Evolutionary conservation across 2,797 vertebrate species (phyloP), one percentile per base, ranked within the genome.

Genomic region (Calcarius lapponicus): DNA sequence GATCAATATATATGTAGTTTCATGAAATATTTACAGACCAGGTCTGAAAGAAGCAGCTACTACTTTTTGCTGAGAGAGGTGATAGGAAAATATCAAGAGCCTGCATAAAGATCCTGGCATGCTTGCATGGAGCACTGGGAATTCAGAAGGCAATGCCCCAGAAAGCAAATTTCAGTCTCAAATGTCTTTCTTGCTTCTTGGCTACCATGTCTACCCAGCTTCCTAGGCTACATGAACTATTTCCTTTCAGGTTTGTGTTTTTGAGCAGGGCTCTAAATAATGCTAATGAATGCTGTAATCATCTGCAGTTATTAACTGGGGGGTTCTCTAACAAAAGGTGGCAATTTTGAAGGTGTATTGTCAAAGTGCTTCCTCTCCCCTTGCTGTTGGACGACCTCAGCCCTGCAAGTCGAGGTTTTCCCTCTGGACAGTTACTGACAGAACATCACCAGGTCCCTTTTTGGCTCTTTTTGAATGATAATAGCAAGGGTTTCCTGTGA

Each of bases 401-500:
- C 26, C 69, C 32, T 75, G 81, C 2, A 24, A 64, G n/a, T 36
- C 17, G 17, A 64, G 58, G 26, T 95, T 93, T 79, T 60, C 61
- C 89, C 53, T 89, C 58, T 92, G 64, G 79, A 93, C 93, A 81
- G 32, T 89, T 71, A 42, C 51, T 85, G 66, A 72, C 47, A 66
- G 71, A 93, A 81, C 58, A 78, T 94, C 92, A 57, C 28, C 72
- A 76, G 50, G 87, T 76, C 21, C 76, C 38, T 83, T 89, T 84
- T 38, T 47, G 50, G 32, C 67, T 72, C 83, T 88, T 86, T 95
- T 96, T 90, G 70, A 91, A 92, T 88, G 81, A 69, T 91, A 88
- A 93, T 92, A 95, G 86, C 8, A 36, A 96, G 69, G 91, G 66
- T 92, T 97, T 96, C 96, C 91, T 92, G 90, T 85, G 83, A 75